Conservation (phyloP, 1,140 invertebrate genomes). For the Charaxes varanes region DNA sequence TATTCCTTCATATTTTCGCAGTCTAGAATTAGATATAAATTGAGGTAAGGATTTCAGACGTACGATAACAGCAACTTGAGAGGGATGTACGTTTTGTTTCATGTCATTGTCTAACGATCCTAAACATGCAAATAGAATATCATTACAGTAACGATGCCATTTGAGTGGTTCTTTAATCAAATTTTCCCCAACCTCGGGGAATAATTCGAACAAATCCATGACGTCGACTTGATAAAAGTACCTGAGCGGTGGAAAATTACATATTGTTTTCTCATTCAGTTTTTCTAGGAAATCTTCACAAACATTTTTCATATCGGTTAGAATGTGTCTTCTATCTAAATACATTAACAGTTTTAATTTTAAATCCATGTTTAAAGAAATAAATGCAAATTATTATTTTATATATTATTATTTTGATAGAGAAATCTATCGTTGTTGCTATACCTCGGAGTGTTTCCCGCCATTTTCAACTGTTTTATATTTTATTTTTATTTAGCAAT, state of each 20-base stretch:
- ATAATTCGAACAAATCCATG: slow-evolving; percentile 44
- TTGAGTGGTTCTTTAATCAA: slow-evolving; percentile 47
- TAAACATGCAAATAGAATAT: slow-evolving; percentile 50
- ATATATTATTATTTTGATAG: no score
- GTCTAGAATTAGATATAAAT: slow-evolving; percentile 23
- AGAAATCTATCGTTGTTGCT: no score
- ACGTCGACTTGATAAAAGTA: slow-evolving; percentile 47
- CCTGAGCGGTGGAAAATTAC: slow-evolving; percentile 50
- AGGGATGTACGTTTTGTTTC: slow-evolving; percentile 24
- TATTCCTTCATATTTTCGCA: slow-evolving; percentile 28
- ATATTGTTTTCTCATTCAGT: slow-evolving; percentile 30
- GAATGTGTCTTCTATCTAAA: slow-evolving; percentile 41
- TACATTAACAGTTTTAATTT: slow-evolving; percentile 45
- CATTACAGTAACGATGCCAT: slow-evolving; percentile 39
- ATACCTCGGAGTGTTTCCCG: no score
- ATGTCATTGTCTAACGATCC: slow-evolving; percentile 31
- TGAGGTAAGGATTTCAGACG: slow-evolving; percentile 40
- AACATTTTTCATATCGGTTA: slow-evolving; percentile 36
- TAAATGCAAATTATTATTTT: no score
- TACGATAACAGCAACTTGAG: slow-evolving; percentile 41
- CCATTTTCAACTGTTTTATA: no score
- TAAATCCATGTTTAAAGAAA: neutral
- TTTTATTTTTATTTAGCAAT: no score
- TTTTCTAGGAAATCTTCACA: slow-evolving; percentile 40
- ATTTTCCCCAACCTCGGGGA: slow-evolving; percentile 36